Conservation (phyloP, 1,140 invertebrate species). For the Ridgeia piscesae region DNA sequence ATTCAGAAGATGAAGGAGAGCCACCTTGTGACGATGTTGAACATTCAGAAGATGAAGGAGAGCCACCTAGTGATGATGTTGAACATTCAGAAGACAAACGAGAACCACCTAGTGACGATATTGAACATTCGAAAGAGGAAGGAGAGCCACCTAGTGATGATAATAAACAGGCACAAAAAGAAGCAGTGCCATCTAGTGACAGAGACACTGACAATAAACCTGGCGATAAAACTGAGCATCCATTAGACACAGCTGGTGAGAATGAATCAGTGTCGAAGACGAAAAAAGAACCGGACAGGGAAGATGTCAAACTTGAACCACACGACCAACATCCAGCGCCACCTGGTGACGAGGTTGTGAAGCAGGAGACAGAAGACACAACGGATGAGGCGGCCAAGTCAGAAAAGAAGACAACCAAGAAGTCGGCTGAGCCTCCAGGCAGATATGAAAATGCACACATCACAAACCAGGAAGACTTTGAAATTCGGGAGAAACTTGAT, state of each 20-base stretch:
- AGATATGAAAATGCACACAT: background rate
- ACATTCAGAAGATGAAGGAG: background rate
- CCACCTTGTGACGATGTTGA: background rate
- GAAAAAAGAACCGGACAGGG: background rate
- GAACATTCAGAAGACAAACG: background rate
- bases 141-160: background rate
- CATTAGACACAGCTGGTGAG: background rate
- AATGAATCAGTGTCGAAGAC: background rate
- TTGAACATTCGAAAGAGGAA: background rate
- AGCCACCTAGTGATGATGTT: background rate
- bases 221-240: background rate
- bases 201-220: background rate
- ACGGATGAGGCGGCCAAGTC: background rate
- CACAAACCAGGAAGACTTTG: background rate
- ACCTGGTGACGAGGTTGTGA: background rate
- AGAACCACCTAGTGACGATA: background rate
- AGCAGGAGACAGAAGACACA: background rate
- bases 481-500: background rate
- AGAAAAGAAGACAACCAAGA: background rate
- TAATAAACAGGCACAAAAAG: background rate
- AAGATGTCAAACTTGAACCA: too few relatives aligned
- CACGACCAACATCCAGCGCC: too few relatives aligned
- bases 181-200: background rate
- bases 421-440: background rate
- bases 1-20: background rate